Percentiles rank a stretch among this genome's conserved stretches.
Conservation (phyloP, 2,888 invertebrate species). For the Norana najaformis region DNA sequence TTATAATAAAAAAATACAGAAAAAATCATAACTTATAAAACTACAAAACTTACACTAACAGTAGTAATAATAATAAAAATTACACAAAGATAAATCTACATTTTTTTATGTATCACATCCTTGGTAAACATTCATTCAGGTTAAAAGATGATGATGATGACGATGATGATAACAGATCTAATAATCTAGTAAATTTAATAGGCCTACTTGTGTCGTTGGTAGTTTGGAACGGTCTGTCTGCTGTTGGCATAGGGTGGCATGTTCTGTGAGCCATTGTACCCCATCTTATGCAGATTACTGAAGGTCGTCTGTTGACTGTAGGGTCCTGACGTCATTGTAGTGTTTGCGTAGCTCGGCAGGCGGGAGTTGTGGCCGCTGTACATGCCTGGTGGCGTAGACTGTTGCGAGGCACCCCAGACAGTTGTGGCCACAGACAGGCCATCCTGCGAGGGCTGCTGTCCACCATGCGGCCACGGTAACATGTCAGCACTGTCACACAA, state of each 20-base stretch:
- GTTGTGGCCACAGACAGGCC: constrained; percentile 69
- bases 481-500: background rate
- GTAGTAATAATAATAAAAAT: background rate
- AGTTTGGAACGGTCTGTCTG: background rate
- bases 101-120: background rate
- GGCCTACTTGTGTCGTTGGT: constrained; percentile 17
- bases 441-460: background rate
- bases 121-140: background rate
- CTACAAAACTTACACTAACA: too few relatives aligned
- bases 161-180: too few relatives aligned
- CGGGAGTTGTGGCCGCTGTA: constrained; percentile 44
- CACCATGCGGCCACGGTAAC: constrained; percentile 1
- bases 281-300: constrained; percentile 43
- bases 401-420: constrained; percentile 74
- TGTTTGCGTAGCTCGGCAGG: constrained; percentile 57
- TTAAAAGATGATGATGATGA: background rate
- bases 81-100: background rate
- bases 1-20: background rate
- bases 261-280: background rate
- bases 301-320: constrained; percentile 20
- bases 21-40: too few relatives aligned
- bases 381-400: constrained; percentile 63
- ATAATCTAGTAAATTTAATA: too few relatives aligned
- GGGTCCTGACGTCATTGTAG: constrained; percentile 67
- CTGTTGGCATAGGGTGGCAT: constrained; percentile 10